phyloP scores from a whole-genome alignment of 2,113 vertebrate genomes.

The Neomonachus schauinslandi region DNA sequence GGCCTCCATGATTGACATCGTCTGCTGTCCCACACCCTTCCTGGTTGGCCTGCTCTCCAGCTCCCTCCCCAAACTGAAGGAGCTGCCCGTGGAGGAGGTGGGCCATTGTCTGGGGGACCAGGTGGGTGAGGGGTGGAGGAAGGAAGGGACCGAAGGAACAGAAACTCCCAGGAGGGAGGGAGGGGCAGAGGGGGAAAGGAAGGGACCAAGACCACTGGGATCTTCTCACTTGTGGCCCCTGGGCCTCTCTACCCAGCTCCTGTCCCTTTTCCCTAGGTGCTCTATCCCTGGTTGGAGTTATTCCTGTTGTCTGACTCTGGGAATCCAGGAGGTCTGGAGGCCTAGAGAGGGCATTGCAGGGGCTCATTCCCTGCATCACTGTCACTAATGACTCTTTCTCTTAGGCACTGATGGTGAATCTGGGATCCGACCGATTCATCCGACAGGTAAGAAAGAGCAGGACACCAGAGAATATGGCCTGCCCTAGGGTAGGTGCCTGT shows the following conservation, averaged over 20 bases:
- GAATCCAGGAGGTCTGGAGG: background rate
- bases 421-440: conserved; percentile 97
- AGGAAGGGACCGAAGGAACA: background rate
- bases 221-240: background rate
- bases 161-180: background rate
- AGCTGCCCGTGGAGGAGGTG: conserved; percentile 98
- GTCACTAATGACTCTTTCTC: conserved; percentile 12
- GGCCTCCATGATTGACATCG: conserved; percentile 98
- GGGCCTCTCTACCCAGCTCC: background rate
- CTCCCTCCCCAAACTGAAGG: conserved; percentile 97
- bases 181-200: background rate
- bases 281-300: background rate
- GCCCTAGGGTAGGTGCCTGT: background rate
- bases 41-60: conserved; percentile 97
- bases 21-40: conserved; percentile 99
- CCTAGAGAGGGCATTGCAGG: background rate
- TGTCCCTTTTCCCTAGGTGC: conserved; percentile 23
- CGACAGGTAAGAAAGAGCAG: conserved; percentile 90
- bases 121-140: background rate
- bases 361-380: conserved; percentile 3
- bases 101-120: conserved; percentile 63
- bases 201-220: background rate
- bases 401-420: conserved; percentile 98
- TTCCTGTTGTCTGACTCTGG: conserved; percentile 32
- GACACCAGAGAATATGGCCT: background rate